A percentile compares a stretch with the other conserved stretches of the same genome.
phyloP scores from a whole-genome alignment of 2,888 invertebrate species.

The Choristoneura rosaceana region DNA sequence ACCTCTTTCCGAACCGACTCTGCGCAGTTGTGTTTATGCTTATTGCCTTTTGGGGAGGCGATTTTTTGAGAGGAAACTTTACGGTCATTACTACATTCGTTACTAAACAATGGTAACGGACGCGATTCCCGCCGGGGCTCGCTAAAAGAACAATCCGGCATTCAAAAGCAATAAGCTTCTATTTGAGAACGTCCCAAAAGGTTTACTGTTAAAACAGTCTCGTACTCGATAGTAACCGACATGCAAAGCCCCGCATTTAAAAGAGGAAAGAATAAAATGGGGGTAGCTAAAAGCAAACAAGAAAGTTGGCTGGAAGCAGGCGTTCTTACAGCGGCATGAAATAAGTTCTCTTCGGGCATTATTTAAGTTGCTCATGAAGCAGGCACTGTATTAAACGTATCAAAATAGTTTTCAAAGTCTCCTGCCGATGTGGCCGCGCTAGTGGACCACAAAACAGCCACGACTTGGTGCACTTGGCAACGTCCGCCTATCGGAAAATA shows the following conservation, averaged over 20 bases:
- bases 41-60: constrained; percentile 68
- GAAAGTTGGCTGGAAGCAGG: constrained; percentile 69
- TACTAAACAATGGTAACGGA: constrained; percentile 58
- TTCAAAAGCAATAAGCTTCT: constrained; percentile 72
- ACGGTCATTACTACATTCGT: constrained; percentile 62
- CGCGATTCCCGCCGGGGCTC: constrained; percentile 53
- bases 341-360: constrained; percentile 77
- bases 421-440: constrained; percentile 65
- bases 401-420: constrained; percentile 76
- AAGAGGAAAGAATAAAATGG: constrained; percentile 71
- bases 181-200: constrained; percentile 71
- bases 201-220: constrained; percentile 71
- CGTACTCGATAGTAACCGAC: constrained; percentile 69
- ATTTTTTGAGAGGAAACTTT: constrained; percentile 55
- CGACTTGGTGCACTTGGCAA: constrained; percentile 73
- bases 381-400: constrained; percentile 76
- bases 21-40: constrained; percentile 70
- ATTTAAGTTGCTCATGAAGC: constrained; percentile 74
- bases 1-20: constrained; percentile 66
- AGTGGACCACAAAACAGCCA: constrained; percentile 74
- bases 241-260: constrained; percentile 75
- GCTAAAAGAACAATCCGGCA: constrained; percentile 69
- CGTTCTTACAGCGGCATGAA: constrained; percentile 65
- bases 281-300: constrained; percentile 69
- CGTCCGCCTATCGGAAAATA: constrained; percentile 74